These are phyloP conservation scores for Drosophila takahashii DNA, from an alignment of 1,140 invertebrate species.

Conservation along the genomic window DNA sequence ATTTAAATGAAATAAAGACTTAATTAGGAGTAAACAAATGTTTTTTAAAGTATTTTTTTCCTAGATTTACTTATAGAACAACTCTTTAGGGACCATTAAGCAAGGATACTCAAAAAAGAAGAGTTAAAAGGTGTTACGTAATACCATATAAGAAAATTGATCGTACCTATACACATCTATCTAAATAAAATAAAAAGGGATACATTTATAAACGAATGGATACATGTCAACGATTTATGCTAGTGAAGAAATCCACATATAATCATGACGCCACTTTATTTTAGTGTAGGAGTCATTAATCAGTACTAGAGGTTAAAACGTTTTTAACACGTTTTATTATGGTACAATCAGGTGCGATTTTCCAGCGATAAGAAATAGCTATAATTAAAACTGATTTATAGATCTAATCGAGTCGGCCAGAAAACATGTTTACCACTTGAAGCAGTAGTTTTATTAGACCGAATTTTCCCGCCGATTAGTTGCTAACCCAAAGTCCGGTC, in stretches of 20 bases:
- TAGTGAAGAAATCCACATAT: background rate
- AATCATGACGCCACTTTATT: background rate
- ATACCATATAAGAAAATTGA: no score
- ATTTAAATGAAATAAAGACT: no score
- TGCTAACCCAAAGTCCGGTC: constrained; percentile 40
- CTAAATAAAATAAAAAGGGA: no score
- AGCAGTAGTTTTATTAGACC: constrained; percentile 14
- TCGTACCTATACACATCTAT: no score
- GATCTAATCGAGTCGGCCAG: background rate
- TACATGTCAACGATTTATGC: background rate
- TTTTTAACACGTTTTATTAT: constrained; percentile 28
- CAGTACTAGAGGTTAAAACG: constrained; percentile 7
- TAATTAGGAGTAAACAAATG: no score
- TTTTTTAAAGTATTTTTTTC: no score
- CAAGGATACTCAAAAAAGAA: background rate
- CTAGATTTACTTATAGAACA: no score
- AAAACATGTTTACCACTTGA: constrained; percentile 24
- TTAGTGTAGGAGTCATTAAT: constrained; percentile 3
- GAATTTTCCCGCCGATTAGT: constrained; percentile 30
- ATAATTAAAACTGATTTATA: constrained; percentile 47
- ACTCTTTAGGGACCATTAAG: background rate
- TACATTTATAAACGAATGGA: background rate
- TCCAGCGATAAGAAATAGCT: constrained; percentile 18
- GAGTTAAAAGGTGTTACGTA: background rate
- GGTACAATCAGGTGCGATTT: background rate